Base-by-base conservation (phyloP, 2,797 vertebrate species). In the Anolis apletophallus region DNA sequence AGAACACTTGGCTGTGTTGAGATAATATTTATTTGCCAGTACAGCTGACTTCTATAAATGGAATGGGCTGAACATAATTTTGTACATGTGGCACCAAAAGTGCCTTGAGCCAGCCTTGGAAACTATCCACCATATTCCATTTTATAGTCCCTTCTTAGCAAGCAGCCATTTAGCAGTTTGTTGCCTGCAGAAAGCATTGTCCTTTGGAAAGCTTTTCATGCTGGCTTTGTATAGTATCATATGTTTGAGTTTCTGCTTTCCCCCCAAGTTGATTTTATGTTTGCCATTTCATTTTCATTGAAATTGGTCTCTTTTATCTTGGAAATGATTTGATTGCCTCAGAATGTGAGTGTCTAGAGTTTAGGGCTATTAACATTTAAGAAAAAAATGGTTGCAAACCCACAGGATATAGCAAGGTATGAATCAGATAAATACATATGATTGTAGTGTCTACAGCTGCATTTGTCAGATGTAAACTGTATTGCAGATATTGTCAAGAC, bases 251-350 rank as follows among this genome's bases (percentile, higher is more conserved):
- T 54, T n/a, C 36, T 26, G 46, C 8, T 40, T 34, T 71, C 36
- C 21, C 40, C 68, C 46, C n/a, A 32, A 81, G 46, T 21, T 68
- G 64, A 54, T 69, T 69, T 69, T 81, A 81, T 54, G 64, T 81
- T 81, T 81, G 34, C 59, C 32, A 54, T 64, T 68, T 54, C n/a
- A 54, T 81, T 69, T 81, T 67, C 64, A 81, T 69, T 34, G 46
- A 40, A 36, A 36, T 40, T 72, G 69, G 69, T 36, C 46, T 67
- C 29, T 67, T 68, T 81, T 50, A 32, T 68, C n/a, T 69, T 32
- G 3, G 17, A 32, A 69, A 52, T 19, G 19, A 80, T 52, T 50
- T 68, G 64, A 50, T 80, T 32, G 9, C 17, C 10, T 80, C 46
- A 5, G 50, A 80, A 21, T 52, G 16, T 10, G 1, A 52, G 79